Evolutionary conservation across 1,140 invertebrate species (phyloP).

Genomic region (Hylyphantes graminicola): DNA sequence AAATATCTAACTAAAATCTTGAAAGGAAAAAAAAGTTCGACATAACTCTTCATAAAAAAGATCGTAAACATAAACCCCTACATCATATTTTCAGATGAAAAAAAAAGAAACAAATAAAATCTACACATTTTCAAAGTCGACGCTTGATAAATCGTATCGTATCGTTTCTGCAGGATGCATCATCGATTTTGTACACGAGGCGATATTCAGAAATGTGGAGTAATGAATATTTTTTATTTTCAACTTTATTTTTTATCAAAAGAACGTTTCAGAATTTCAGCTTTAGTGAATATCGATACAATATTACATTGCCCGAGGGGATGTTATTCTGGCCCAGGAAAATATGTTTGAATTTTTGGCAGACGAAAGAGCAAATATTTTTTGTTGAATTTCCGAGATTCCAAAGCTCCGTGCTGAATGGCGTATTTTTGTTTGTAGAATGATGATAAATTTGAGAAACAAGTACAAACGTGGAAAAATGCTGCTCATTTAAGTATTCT

Average conservation of each 20-base stretch:
- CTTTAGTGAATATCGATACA: conserved; percentile 34
- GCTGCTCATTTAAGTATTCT: no score
- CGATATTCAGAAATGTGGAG: conserved; percentile 17
- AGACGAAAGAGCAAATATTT: background rate
- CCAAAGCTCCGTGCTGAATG: background rate
- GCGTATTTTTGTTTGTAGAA: background rate
- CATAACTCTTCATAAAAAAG: no score
- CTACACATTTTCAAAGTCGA: background rate
- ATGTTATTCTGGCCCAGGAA: background rate
- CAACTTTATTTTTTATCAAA: no score
- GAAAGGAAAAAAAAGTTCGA: no score
- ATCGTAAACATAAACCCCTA: no score
- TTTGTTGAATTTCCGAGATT: background rate
- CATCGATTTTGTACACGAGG: conserved; percentile 12
- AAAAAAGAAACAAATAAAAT: conserved; percentile 14
- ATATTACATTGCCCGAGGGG: conserved; percentile 8
- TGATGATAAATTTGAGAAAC: background rate
- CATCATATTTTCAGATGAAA: background rate
- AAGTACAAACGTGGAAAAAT: no score
- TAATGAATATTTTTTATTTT: conserved; percentile 15
- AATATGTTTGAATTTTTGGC: background rate
- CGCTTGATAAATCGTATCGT: conserved; percentile 21
- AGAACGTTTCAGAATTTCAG: conserved; percentile 11
- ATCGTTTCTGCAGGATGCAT: background rate
- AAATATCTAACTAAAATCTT: no score